Conservation (phyloP, 2,113 vertebrate species). For the Callorhinus ursinus region DNA sequence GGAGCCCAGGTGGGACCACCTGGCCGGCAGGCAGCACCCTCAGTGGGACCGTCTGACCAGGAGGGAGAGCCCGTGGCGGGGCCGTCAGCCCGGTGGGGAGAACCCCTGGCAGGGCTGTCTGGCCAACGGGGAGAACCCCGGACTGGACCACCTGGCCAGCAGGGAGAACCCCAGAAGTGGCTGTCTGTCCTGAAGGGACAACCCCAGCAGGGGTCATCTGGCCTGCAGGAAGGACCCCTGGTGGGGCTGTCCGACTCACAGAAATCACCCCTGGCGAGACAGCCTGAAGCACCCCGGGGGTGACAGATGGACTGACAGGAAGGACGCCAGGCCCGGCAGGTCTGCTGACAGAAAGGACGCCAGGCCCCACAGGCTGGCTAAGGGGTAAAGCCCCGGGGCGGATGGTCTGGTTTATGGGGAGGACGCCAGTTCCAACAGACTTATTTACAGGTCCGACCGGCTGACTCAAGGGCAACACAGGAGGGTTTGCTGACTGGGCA, state of each 20-base stretch:
- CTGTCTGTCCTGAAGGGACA: conserved; percentile 77
- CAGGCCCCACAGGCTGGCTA: conserved; percentile 80
- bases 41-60: conserved; percentile 85
- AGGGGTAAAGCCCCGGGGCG: conserved; percentile 81
- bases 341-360: conserved; percentile 79
- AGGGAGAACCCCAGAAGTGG: conserved; percentile 84
- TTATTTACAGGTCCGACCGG: conserved; percentile 82
- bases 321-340: conserved; percentile 78
- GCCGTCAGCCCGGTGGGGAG: conserved; percentile 84
- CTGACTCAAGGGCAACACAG: conserved; percentile 83
- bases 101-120: conserved; percentile 82
- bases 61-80: conserved; percentile 84
- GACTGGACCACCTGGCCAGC: conserved; percentile 84
- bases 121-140: conserved; percentile 87
- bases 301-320: conserved; percentile 77
- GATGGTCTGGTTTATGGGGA: conserved; percentile 81
- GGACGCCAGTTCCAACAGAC: conserved; percentile 79
- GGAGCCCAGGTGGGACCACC: conserved; percentile 75
- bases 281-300: conserved; percentile 75
- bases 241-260: conserved; percentile 77
- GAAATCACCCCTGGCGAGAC: conserved; percentile 76
- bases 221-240: conserved; percentile 84
- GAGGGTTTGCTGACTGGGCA: conserved; percentile 81
- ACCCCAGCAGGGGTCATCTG: conserved; percentile 81
- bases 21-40: conserved; percentile 85